A percentile compares a stretch with the other conserved stretches of the same genome.
phyloP scores from a whole-genome alignment of 2,113 vertebrate species.

The Hydropotes inermis region DNA sequence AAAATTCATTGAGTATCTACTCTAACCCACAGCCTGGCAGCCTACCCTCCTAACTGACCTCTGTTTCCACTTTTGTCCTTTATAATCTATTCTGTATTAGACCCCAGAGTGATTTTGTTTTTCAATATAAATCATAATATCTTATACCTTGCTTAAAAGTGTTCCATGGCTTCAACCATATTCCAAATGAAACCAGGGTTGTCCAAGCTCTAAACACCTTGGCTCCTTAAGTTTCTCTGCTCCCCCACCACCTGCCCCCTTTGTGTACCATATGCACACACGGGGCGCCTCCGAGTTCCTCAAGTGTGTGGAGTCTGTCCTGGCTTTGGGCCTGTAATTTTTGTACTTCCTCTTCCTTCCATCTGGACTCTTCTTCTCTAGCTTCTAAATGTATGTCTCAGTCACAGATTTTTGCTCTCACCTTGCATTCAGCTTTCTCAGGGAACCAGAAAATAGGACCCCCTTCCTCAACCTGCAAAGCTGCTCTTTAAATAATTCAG shows the following conservation, averaged over 20 bases:
- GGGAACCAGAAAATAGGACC: background rate
- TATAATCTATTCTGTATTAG: background rate
- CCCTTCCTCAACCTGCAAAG: background rate
- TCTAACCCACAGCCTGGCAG: background rate
- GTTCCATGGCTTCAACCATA: background rate
- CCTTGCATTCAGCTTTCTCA: background rate
- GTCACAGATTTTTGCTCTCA: background rate
- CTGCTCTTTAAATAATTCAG: background rate
- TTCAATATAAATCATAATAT: background rate
- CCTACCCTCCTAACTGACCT: background rate
- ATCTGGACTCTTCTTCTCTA: background rate
- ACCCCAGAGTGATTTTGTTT: background rate
- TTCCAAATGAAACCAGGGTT: background rate
- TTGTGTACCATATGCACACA: background rate
- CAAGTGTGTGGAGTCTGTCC: background rate
- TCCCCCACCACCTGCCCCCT: background rate
- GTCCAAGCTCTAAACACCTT: accelerated
- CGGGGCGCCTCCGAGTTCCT: background rate
- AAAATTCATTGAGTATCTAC: background rate
- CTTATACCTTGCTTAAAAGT: background rate
- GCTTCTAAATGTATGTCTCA: background rate
- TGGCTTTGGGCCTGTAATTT: background rate
- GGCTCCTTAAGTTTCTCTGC: background rate
- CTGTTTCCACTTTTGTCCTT: background rate
- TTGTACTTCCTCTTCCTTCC: background rate